Conservation (phyloP, 2,888 invertebrate species). For the Choreutis nemorana region DNA sequence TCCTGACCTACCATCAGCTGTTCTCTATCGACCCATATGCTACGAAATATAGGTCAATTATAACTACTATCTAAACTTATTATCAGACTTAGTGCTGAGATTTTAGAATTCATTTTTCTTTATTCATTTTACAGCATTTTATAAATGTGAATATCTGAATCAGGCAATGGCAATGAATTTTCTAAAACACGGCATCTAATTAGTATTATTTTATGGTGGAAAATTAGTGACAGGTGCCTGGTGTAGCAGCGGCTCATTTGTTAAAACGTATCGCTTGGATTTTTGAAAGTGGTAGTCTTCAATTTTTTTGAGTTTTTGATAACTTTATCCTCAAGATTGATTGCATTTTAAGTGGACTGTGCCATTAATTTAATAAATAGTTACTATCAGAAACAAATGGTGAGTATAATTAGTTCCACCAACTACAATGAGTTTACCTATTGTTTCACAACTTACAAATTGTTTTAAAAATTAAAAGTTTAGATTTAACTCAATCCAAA, state of each 20-base stretch:
- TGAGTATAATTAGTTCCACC: no score
- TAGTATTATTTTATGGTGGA: constrained; percentile 33
- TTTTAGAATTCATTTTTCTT: constrained; percentile 16
- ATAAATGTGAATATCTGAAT: no score
- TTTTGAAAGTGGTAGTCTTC: no score
- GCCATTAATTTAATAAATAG: no score
- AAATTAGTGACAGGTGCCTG: constrained; percentile 42
- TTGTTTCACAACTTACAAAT: no score
- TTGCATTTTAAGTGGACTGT: no score
- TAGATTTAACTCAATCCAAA: no score
- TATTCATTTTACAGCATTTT: not conserved
- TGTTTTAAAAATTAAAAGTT: no score
- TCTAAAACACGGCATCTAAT: constrained; percentile 36
- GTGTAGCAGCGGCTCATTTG: constrained; percentile 27
- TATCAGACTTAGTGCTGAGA: constrained; percentile 12
- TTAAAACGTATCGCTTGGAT: constrained; percentile 22
- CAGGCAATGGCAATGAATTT: constrained; percentile 40
- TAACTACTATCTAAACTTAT: constrained; percentile 14
- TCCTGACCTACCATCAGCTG: constrained; percentile 55
- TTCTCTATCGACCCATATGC: constrained; percentile 40
- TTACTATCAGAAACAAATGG: no score
- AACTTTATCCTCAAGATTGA: no score
- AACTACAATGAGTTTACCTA: no score
- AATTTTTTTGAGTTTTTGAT: no score
- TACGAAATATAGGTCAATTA: constrained; percentile 55